These are phyloP conservation scores for Caloenas nicobarica DNA, from an alignment of 2,113 vertebrate species.

Conservation along the genomic window DNA sequence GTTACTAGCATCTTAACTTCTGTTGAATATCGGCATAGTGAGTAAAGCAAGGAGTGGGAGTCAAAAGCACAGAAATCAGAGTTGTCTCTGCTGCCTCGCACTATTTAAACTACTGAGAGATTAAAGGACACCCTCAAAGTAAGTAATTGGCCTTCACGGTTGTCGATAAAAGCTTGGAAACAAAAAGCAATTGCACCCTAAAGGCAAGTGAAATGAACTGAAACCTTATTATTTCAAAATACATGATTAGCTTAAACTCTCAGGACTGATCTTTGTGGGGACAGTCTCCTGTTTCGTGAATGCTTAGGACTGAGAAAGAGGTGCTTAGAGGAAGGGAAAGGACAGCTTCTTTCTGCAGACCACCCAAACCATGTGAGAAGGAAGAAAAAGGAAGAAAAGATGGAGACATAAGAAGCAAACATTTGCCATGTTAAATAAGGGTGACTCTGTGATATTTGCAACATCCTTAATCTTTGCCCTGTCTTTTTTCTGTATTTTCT, in stretches of 20 bases:
- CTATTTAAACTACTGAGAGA: neutral
- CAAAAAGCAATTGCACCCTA: neutral
- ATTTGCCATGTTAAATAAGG: neutral
- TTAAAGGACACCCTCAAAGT: neutral
- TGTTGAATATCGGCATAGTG: neutral
- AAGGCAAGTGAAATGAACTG: constrained; percentile 27
- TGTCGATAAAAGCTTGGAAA: constrained; percentile 11
- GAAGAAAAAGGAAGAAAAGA: neutral
- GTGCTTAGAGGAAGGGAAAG: neutral
- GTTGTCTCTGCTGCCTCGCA: neutral
- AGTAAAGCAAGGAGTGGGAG: neutral
- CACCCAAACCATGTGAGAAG: neutral
- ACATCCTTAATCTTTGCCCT: neutral
- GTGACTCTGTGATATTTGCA: neutral
- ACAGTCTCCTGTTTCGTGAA: neutral
- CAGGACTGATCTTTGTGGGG: neutral
- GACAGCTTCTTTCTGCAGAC: neutral
- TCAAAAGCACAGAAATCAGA: neutral
- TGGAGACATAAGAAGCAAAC: neutral
- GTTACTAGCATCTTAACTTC: constrained; percentile 26
- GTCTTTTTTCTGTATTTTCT: neutral
- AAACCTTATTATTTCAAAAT: constrained; percentile 24
- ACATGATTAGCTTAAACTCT: neutral
- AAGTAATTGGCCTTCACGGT: neutral
- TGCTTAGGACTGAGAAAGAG: neutral